Conservation (phyloP, 2,797 vertebrate genomes). For the Gymnoscopelus braueri region DNA sequence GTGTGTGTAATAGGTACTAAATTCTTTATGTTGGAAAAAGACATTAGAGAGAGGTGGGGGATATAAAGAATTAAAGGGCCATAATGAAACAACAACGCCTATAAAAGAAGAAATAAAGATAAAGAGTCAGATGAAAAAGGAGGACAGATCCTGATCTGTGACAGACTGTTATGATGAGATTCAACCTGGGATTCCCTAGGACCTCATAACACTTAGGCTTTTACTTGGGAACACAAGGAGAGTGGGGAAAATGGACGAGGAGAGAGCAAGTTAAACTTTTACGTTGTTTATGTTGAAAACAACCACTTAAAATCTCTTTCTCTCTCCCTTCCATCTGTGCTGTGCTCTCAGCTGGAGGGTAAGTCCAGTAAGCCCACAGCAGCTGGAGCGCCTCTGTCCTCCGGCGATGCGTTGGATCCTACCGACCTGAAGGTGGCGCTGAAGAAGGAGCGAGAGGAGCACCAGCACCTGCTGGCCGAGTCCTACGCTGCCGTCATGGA, state of each 20-base stretch:
- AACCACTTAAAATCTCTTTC: too few species aligned
- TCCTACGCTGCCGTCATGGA: conserved; percentile 98
- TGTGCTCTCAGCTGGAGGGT: conserved; percentile 84
- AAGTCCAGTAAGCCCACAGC: conserved; percentile 85
- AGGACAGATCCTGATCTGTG: too few species aligned
- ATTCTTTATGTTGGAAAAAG: not conserved
- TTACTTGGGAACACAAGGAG: not conserved
- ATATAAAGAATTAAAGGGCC: too few species aligned
- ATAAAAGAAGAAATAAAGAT: too few species aligned
- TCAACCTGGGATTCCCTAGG: too few species aligned
- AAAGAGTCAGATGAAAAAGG: too few species aligned
- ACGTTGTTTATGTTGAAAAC: too few species aligned
- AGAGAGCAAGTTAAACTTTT: not conserved
- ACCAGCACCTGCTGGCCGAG: conserved; percentile 95
- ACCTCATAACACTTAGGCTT: not conserved
- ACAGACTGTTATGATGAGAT: too few species aligned
- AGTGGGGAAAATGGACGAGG: not conserved
- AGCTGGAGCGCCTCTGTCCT: conserved; percentile 33
- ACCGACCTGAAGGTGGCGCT: conserved; percentile 90
- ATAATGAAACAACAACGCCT: too few species aligned
- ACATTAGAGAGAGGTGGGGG: too few species aligned
- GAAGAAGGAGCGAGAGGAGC: conserved; percentile 93
- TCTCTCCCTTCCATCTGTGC: not conserved
- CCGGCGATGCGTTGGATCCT: conserved; percentile 77
- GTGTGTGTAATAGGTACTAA: not conserved